A percentile compares a stretch with the other conserved stretches of the same genome.
Conservation (phyloP, 2,113 vertebrate species). For the Pogona vitticeps region DNA sequence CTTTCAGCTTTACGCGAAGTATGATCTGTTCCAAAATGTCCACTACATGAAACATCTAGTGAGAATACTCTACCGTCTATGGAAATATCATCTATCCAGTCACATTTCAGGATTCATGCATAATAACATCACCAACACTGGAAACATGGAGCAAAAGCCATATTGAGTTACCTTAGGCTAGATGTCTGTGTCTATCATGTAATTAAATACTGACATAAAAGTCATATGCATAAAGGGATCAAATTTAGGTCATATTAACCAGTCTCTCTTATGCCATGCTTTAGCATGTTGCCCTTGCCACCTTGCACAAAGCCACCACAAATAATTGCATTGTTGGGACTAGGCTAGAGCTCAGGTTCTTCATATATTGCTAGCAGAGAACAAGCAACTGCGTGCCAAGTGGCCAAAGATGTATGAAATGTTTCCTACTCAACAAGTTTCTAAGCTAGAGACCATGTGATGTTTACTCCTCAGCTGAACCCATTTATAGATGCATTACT, state of each 20-base stretch:
- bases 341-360: neutral
- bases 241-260: conserved; percentile 6
- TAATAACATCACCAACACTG: conserved; percentile 22
- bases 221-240: conserved; percentile 4
- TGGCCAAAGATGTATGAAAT: conserved; percentile 47
- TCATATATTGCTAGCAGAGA: conserved; percentile 21
- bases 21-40: neutral
- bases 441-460: conserved; percentile 75
- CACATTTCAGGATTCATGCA: neutral
- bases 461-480: conserved; percentile 70
- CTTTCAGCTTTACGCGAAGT: neutral
- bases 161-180: neutral
- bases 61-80: neutral
- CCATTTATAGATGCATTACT: conserved; percentile 81
- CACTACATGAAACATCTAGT: conserved; percentile 1
- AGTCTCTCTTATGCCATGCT: conserved; percentile 4
- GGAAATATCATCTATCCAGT: neutral
- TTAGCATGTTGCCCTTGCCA: conserved; percentile 12
- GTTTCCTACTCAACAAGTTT: conserved; percentile 63
- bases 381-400: conserved; percentile 47
- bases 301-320: neutral
- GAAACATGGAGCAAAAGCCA: neutral
- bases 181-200: neutral
- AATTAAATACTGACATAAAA: neutral
- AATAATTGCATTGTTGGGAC: neutral